phyloP scores from a whole-genome alignment of 64 coral and sea anemone genomes.

The Montipora cactus region DNA sequence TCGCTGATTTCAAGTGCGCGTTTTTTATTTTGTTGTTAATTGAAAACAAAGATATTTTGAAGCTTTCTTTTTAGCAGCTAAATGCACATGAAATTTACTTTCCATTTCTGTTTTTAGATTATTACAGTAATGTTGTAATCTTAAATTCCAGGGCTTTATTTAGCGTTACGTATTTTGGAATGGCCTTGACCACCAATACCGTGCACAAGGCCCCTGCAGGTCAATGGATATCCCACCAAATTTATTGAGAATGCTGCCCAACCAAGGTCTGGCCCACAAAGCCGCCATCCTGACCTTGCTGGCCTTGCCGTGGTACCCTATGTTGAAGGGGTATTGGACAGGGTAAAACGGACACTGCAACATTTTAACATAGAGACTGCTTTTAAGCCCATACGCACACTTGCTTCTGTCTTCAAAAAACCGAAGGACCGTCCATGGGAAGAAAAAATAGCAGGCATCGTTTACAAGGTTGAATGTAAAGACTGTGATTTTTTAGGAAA shows the following conservation, averaged over 20 bases:
- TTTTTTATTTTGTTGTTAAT: too few relatives aligned
- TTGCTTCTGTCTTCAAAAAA: slow-evolving; percentile 47
- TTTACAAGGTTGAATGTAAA: slow-evolving; percentile 32
- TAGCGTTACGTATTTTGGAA: neutral
- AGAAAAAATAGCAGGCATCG: too few relatives aligned
- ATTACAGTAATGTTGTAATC: too few relatives aligned
- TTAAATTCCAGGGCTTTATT: too few relatives aligned
- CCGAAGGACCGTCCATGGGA: slow-evolving; percentile 12
- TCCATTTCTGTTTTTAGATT: too few relatives aligned
- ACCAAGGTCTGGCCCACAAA: too few relatives aligned
- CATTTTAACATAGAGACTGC: slow-evolving; percentile 27
- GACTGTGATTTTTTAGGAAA: neutral
- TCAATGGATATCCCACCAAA: neutral
- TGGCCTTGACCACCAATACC: neutral
- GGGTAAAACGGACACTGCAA: neutral
- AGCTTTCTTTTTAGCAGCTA: too few relatives aligned
- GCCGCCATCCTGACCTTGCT: too few relatives aligned
- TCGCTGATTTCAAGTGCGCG: too few relatives aligned
- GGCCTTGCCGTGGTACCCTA: slow-evolving; percentile 8
- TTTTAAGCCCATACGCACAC: slow-evolving; percentile 27
- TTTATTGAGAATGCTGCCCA: neutral
- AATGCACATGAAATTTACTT: too few relatives aligned
- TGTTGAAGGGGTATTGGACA: slow-evolving; percentile 27
- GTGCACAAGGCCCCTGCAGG: neutral
- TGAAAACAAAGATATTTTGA: too few relatives aligned